Conservation (phyloP, 2,113 vertebrate species). For the Lophochroa leadbeateri region DNA sequence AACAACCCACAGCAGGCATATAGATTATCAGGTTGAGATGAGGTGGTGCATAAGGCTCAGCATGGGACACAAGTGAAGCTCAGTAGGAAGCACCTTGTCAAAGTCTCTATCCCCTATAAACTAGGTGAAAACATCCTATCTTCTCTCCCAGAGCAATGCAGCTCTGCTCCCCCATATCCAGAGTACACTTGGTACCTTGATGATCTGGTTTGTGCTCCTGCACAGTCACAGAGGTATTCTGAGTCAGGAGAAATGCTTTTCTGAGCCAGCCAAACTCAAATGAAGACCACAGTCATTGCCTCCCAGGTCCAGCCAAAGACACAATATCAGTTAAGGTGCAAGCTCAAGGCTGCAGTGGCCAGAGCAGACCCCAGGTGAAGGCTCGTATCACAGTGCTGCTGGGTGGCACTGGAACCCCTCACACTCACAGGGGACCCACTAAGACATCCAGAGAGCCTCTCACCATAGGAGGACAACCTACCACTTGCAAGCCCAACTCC, state of each 20-base stretch:
- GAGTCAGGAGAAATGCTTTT: not conserved
- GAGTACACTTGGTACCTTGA: fast-evolving
- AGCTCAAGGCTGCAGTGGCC: fast-evolving
- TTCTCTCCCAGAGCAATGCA: too few species aligned
- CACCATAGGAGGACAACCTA: not conserved
- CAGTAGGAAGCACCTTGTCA: not conserved
- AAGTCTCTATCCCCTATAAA: not conserved
- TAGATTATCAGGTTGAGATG: not conserved
- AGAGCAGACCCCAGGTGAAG: fast-evolving
- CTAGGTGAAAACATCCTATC: not conserved
- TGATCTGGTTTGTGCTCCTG: not conserved
- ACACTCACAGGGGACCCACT: not conserved
- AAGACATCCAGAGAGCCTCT: fast-evolving
- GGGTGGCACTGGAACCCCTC: fast-evolving
- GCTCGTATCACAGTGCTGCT: fast-evolving
- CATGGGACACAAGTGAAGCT: fast-evolving
- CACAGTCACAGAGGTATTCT: too few species aligned
- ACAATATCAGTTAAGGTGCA: fast-evolving
- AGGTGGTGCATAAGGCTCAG: not conserved
- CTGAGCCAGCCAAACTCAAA: not conserved
- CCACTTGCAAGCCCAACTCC: not conserved
- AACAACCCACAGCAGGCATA: fast-evolving
- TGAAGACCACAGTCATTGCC: fast-evolving
- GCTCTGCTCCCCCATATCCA: not conserved
- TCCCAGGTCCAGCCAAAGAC: too few species aligned